Percentiles rank a stretch among this genome's conserved stretches.
phyloP scores from a whole-genome alignment of 2,888 invertebrate genomes.

The Scotopteryx bipunctaria region DNA sequence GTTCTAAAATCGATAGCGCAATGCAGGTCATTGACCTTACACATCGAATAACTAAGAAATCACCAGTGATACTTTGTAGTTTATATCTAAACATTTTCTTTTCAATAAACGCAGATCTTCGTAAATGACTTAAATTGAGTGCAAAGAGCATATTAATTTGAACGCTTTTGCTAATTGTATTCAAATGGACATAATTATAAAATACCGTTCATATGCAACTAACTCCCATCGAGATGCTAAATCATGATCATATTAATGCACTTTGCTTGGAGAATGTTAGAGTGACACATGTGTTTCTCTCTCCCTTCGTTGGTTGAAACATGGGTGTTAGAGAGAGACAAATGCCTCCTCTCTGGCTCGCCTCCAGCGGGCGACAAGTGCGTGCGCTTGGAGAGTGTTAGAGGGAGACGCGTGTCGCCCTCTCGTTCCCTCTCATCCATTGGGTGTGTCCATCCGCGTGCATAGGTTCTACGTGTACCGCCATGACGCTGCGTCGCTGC shows the following conservation, averaged over 20 bases:
- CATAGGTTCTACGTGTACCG: slow-evolving; percentile 50
- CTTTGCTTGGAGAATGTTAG: not conserved
- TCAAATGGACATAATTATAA: not conserved
- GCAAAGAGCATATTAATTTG: not conserved
- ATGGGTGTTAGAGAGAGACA: no score
- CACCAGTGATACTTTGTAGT: no score
- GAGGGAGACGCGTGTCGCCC: slow-evolving; percentile 1
- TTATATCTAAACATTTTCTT: no score
- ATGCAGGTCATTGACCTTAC: no score
- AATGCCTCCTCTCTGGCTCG: no score
- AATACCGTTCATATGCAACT: not conserved
- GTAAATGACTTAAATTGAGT: not conserved
- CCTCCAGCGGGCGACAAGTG: no score
- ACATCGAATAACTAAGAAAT: no score
- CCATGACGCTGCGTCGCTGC: slow-evolving; percentile 49
- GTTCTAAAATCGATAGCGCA: no score
- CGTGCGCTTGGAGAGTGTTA: not conserved
- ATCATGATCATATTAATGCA: not conserved
- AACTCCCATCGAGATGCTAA: not conserved
- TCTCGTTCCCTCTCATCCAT: no score
- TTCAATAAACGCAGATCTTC: not conserved
- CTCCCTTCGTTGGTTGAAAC: no score
- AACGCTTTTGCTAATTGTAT: slow-evolving; percentile 4
- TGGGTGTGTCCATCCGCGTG: slow-evolving; percentile 11
- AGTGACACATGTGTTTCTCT: not conserved